These are phyloP conservation scores for Drosophila imparisetae DNA, from an alignment of 2,888 invertebrate genomes.

Conservation along the genomic window DNA sequence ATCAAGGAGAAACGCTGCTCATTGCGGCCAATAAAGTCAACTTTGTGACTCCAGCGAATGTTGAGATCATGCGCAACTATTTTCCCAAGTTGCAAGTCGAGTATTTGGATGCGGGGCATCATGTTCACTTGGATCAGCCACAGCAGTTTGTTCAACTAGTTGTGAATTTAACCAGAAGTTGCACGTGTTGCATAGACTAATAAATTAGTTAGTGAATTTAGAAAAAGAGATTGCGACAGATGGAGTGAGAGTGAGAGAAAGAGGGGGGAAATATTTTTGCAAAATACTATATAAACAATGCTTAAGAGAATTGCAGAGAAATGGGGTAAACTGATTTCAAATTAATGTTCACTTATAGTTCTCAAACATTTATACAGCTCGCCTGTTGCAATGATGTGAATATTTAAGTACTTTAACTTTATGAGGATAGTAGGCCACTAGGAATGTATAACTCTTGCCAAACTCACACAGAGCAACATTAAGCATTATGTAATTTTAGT, in stretches of 20 bases:
- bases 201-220: background rate
- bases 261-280: background rate
- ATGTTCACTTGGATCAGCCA: slow-evolving; percentile 27
- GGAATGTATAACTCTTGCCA: background rate
- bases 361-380: background rate
- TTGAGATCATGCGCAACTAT: slow-evolving; percentile 27
- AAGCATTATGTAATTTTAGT: background rate
- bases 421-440: background rate
- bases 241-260: background rate
- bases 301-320: background rate
- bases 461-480: background rate
- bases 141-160: slow-evolving; percentile 32
- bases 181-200: slow-evolving; percentile 4
- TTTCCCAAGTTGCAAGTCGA: slow-evolving; percentile 44
- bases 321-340: background rate
- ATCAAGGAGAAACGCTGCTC: slow-evolving; percentile 37
- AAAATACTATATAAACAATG: too few species aligned
- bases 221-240: background rate
- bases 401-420: background rate
- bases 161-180: slow-evolving; percentile 33
- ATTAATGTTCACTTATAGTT: background rate
- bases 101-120: slow-evolving; percentile 36
- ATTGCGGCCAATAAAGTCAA: slow-evolving; percentile 22
- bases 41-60: slow-evolving; percentile 19
- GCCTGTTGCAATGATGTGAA: background rate